Conservation (phyloP, 2,113 vertebrate species). For the Silurus asotus region DNA sequence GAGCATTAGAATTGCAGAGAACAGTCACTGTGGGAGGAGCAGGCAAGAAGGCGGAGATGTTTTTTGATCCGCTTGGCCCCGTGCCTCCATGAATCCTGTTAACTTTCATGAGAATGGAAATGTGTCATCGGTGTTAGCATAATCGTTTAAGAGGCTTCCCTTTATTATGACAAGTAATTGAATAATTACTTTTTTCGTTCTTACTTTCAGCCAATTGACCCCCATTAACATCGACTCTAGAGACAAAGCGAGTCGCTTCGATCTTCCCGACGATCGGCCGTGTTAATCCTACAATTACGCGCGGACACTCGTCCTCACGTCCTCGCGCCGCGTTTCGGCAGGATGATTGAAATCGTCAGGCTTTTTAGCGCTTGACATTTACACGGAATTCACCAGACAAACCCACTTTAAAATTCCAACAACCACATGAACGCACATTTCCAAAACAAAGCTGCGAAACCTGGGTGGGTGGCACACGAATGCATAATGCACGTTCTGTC, state of each 20-base stretch:
- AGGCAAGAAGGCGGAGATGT: not conserved
- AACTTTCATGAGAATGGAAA: conserved; percentile 44
- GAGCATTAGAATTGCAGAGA: not conserved
- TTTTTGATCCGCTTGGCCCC: conserved; percentile 18
- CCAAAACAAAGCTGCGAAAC: conserved; percentile 13
- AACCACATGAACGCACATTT: not conserved
- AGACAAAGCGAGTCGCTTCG: conserved; percentile 20
- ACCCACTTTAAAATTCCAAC: conserved; percentile 9
- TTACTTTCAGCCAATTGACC: conserved; percentile 55
- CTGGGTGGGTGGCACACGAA: conserved; percentile 13
- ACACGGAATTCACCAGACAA: conserved; percentile 31
- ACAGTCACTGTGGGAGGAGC: not conserved
- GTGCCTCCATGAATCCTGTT: conserved; percentile 43
- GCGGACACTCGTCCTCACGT: not conserved
- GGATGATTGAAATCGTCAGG: conserved; percentile 28
- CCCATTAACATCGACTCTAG: conserved; percentile 46
- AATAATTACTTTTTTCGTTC: conserved; percentile 58
- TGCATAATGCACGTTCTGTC: not conserved
- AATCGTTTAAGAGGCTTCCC: conserved; percentile 48
- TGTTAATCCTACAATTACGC: conserved; percentile 49
- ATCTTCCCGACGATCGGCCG: conserved; percentile 21
- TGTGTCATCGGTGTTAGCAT: conserved; percentile 53
- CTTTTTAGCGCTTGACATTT: conserved; percentile 47
- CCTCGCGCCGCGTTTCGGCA: not conserved
- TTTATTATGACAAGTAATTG: conserved; percentile 60